Evolutionary conservation across 1,140 invertebrate genomes (phyloP), one percentile per base, ranked within the genome.

Genomic region (Drosophila pseudoananassae): DNA sequence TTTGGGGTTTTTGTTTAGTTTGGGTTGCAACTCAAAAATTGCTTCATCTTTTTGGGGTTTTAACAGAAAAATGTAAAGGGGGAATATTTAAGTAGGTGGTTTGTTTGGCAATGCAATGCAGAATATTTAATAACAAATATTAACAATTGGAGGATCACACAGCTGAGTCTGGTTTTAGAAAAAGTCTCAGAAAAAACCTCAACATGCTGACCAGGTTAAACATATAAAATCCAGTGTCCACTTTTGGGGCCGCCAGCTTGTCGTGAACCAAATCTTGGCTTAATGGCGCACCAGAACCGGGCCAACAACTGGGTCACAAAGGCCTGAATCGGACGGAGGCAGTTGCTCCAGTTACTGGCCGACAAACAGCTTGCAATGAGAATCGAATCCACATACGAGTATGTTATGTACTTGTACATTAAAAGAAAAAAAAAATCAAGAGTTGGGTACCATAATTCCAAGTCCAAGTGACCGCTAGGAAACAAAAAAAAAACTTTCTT

Each of bases 251-350:
- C 38, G 38, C 40, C n/a, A n/a, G 38, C 38, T 43, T 15, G 40
- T 43, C 40, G 40, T 43, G 40, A 43, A 43, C 40, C 40, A 43
- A 43, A 43, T 43, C 40, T 43, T n/a, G n/a, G 15, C 5, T 43
- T 43, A 15, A 43, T 43, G 40, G n/a, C 40, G n/a, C 40, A 54
- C 10, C 61, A 36, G 72, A 76, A 66, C 57, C 54, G 54, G 71
- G 60, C 71, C 68, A 46, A 31, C 47, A 82, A 76, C 63, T 84
- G 68, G 82, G 81, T 78, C 81, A 87, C 55, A 63, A 59, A 69
- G 76, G 77, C 84, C 61, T 63, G 25, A 47, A 33, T 46, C 65
- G 15, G 15, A 17, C 40, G 14, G 40, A 43, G n/a, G 40, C 15
- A 68, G 49, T 29, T 55, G 61, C 61, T 69, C 65, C 65, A 69